A percentile compares a stretch with the other conserved stretches of the same genome.
phyloP scores from a whole-genome alignment of 2,888 invertebrate genomes.

The Pristionchus maxplancki region DNA sequence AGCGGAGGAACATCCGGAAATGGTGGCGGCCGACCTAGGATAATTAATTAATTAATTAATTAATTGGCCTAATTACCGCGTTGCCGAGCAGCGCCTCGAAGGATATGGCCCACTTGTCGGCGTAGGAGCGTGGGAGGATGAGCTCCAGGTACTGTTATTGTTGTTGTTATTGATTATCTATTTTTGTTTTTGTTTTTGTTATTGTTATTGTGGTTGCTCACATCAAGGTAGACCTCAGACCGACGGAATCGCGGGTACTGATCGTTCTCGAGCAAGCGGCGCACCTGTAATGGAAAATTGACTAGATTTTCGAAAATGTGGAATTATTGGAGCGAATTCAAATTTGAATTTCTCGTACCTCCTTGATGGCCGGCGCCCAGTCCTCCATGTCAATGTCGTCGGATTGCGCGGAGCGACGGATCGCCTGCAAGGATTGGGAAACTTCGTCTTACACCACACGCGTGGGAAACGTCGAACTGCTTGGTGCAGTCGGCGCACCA shows the following conservation, averaged over 20 bases:
- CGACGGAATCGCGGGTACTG: conserved; percentile 76
- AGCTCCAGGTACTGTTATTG: conserved; percentile 65
- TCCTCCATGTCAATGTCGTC: conserved; percentile 70
- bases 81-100: conserved; percentile 76
- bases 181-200: background rate
- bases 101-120: conserved; percentile 74
- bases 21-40: conserved; percentile 75
- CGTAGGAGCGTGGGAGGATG: conserved; percentile 72
- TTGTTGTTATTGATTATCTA: background rate
- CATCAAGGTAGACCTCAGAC: conserved; percentile 69
- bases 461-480: background rate
- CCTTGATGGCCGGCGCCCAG: conserved; percentile 71
- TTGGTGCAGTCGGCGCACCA: background rate
- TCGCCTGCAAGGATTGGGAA: conserved; percentile 61
- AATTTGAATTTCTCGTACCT: conserved; percentile 56
- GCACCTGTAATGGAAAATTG: conserved; percentile 58
- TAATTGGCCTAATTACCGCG: conserved; percentile 56
- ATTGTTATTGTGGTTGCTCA: too few species aligned
- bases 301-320: background rate
- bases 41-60: background rate
- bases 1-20: conserved; percentile 73
- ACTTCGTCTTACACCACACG: too few species aligned
- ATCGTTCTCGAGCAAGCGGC: conserved; percentile 75
- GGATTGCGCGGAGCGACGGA: conserved; percentile 64
- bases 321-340: background rate